Percentiles rank a stretch among this genome's conserved stretches.
These are phyloP conservation scores for Amblyjoppa fuscipennis DNA, from an alignment of 2,888 invertebrate species.

Conservation along the genomic window DNA sequence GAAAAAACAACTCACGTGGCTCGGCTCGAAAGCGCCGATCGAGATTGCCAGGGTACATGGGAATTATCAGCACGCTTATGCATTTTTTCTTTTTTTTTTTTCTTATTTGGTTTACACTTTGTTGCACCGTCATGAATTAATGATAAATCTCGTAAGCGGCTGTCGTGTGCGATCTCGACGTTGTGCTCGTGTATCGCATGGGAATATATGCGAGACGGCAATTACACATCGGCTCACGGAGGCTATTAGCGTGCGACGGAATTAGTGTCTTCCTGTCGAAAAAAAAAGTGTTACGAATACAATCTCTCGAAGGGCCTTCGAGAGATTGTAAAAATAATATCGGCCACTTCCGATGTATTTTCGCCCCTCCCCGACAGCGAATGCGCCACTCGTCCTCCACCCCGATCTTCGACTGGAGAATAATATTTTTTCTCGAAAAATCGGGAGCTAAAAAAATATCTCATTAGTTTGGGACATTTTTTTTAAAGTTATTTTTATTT, in stretches of 20 bases:
- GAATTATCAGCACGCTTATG: slow-evolving; percentile 55
- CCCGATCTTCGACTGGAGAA: no score
- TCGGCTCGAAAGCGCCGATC: slow-evolving; percentile 4
- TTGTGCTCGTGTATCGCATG: neutral
- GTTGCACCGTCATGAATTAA: slow-evolving; percentile 53
- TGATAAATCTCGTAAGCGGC: slow-evolving; percentile 49
- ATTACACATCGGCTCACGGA: no score
- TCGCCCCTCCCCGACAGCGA: no score
- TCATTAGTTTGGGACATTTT: neutral
- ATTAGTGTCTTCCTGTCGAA: neutral
- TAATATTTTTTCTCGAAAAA: neutral
- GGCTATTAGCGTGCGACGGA: neutral
- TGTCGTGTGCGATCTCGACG: slow-evolving; percentile 30
- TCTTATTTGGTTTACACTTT: slow-evolving; percentile 44
- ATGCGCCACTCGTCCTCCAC: no score
- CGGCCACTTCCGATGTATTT: no score
- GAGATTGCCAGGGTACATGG: neutral
- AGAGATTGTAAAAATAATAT: no score
- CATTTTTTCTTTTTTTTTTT: slow-evolving; percentile 5
- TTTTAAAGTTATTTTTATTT: neutral
- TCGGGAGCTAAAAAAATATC: neutral
- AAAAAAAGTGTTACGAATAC: no score
- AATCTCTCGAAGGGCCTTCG: no score
- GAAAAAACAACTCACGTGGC: neutral
- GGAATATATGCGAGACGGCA: neutral